Evolutionary conservation across 2,113 vertebrate species (phyloP).

Genomic region (Bufo bufo): DNA sequence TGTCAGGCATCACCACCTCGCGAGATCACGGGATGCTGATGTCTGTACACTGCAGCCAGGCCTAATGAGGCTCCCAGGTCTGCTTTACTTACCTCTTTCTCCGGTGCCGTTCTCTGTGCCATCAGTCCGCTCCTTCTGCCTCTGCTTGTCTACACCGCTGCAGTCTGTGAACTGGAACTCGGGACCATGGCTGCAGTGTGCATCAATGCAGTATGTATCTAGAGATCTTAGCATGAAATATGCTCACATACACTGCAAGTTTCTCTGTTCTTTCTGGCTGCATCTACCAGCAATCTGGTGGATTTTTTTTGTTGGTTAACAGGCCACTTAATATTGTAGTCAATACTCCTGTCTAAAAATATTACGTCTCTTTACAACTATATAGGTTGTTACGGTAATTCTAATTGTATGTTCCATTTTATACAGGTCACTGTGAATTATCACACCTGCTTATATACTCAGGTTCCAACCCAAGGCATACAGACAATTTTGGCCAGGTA

Average conservation of each 20-base stretch:
- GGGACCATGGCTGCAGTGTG: too few relatives aligned
- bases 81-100: too few relatives aligned
- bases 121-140: too few relatives aligned
- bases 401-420: not conserved
- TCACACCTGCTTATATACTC: slow-evolving; percentile 62
- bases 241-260: not conserved
- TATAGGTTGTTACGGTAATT: not conserved
- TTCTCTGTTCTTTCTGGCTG: not conserved
- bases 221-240: not conserved
- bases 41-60: too few relatives aligned
- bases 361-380: not conserved
- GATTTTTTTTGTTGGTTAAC: not conserved
- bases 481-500: slow-evolving; percentile 60
- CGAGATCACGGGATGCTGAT: too few relatives aligned
- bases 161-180: too few relatives aligned
- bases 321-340: not conserved
- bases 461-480: slow-evolving; percentile 59
- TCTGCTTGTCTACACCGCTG: too few relatives aligned
- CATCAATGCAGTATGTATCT: not conserved
- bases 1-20: too few relatives aligned
- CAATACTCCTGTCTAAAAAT: not conserved
- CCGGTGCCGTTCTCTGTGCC: too few relatives aligned
- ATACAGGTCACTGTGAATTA: slow-evolving; percentile 62
- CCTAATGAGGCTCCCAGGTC: too few relatives aligned
- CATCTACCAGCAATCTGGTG: not conserved